Conservation (phyloP, 1,140 invertebrate species). For the Hypothenemus hampei region DNA sequence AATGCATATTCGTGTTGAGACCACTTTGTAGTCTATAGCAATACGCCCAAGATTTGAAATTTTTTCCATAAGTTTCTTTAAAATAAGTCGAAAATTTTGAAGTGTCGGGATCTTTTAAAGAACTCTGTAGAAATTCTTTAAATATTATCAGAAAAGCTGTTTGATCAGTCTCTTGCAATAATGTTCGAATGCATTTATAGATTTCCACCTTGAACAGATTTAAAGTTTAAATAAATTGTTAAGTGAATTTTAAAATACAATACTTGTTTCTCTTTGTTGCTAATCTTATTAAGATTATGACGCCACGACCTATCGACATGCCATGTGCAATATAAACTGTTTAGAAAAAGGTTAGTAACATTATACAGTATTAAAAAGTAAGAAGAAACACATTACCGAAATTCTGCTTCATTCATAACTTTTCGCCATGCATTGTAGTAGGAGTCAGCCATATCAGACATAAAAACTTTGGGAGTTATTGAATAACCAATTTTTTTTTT, state of each 20-base stretch:
- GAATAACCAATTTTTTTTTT: background rate
- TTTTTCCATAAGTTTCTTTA: constrained; percentile 14
- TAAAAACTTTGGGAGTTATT: constrained; percentile 19
- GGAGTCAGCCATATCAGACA: constrained; percentile 20
- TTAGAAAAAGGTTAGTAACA: constrained; percentile 1
- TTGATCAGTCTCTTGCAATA: constrained; percentile 11
- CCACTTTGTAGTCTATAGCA: constrained; percentile 2
- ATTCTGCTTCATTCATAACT: constrained; percentile 12
- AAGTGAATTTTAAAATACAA: background rate
- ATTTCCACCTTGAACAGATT: constrained; percentile 4
- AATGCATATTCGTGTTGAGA: constrained; percentile 21
- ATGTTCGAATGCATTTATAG: constrained; percentile 13
- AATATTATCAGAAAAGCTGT: background rate
- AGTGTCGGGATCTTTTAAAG: constrained; percentile 12
- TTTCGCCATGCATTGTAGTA: constrained; percentile 20
- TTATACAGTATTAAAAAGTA: background rate
- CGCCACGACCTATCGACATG: constrained; percentile 17
- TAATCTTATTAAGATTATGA: constrained; percentile 17
- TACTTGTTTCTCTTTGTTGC: constrained; percentile 23
- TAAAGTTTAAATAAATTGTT: background rate
- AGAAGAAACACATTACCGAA: constrained; percentile 1
- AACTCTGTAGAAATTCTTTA: background rate
- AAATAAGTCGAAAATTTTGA: constrained; percentile 22
- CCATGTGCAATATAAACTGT: constrained; percentile 8
- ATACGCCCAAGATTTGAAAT: constrained; percentile 15